Evolutionary conservation across 2,113 vertebrate species (phyloP), one percentile per base, ranked within the genome.

Genomic region (Lampris incognitus): DNA sequence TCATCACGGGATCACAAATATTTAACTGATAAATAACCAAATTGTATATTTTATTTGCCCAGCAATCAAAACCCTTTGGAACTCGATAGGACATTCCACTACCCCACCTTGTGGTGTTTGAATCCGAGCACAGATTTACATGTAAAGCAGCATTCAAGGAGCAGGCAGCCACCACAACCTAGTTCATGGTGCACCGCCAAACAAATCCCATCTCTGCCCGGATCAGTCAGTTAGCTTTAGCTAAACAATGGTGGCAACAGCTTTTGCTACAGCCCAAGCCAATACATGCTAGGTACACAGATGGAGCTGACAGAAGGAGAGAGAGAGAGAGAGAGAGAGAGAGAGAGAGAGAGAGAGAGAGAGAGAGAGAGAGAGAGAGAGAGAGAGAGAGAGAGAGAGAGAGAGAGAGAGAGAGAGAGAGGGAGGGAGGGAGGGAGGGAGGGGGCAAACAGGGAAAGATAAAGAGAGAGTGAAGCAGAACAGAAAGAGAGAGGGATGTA

Each of bases 221-320:
- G 82, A 89, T 90, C 88, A 84, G 76, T 84, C 87, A 80, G 87
- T 88, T 80, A 82, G 88, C 74, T 82, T 77, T 81, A 85, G 85
- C 88, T 87, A 89, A 92, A 88, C 58, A 77, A 82, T 75, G 51
- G 81, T 85, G 86, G 86, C 87, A 86, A 71, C 74, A 10, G 84
- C 81, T 85, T 61, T 72, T 60, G 36, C 78, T 70, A 72, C 72
- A 58, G 78, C 72, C 78, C 63, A 44, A 83, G 89, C 89, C 90
- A 90, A 82, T 84, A 85, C 92, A 92, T 88, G 87, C 91, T 92
- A 91, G 87, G 89, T 81, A 89, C 90, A 84, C 91, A 93, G 91
- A 93, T 93, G 92, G 92, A 89, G 79, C 37, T 41, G 87, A 91
- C 92, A 93, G 91, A 92, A 87, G 90, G 91, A 87, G 84, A 79